Base-by-base conservation (phyloP, 2,888 invertebrate genomes). In the Mesochorus sp. region DNA sequence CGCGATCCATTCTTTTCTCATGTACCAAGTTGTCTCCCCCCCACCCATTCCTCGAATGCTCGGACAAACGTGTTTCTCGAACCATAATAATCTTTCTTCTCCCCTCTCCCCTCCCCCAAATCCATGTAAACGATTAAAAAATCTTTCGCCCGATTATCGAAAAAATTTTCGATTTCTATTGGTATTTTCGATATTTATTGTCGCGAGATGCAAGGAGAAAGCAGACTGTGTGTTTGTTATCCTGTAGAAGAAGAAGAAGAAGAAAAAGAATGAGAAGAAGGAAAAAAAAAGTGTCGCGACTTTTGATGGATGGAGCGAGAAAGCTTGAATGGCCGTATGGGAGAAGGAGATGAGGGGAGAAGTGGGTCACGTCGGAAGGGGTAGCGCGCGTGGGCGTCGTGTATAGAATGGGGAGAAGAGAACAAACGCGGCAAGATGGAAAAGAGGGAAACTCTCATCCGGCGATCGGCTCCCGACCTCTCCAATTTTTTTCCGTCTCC, bases 401-500 rank as follows among this genome's bases (percentile, higher is more conserved):
- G 34, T 61, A 62, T 62, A 39, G 62, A 73, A 68, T 42, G 61
- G 37, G 68, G 47, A 59, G 57, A 39, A 51, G 61, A 42, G 57
- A 53, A 37, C 47, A 24, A 81, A 17, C 17, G 64, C 64, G 49
- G 76, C 73, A 68, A 64, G 57, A 57, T 70, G 67, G 28, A 74
- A 53, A 21, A 76, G 62, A 55, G 73, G 39, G 47, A 77, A 70
- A 74, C 66, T 62, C 55, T 70, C 61, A n/a, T 68, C 68, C 76
- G 82, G 82, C 85, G 85, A 88, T 87, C 86, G 87, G 88, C 87
- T 88, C 87, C 87, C 86, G 88, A 88, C 88, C 88, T 88, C 83
- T 85, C 85, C 87, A 87, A 88, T 87, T 78, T 83, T 83, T 85
- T 83, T 83, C 82, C 83, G 21, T 39, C 14, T 21, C 39, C 44